Evolutionary conservation across 2,797 vertebrate genomes (phyloP).

Genomic region (Meda fulgida): DNA sequence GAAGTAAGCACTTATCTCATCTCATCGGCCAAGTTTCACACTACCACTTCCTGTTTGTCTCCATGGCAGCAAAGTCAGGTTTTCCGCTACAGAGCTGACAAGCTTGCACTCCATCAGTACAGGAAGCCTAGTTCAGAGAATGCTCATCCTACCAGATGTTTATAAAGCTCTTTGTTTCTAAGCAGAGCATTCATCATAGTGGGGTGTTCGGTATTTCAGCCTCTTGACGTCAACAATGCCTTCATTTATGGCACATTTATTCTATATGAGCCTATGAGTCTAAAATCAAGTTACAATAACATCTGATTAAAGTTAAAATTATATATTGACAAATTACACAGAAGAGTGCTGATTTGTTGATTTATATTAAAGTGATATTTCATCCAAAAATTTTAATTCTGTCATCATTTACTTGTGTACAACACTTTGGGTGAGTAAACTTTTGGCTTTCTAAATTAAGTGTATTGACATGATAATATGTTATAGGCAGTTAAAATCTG

Average conservation of each 20-base stretch:
- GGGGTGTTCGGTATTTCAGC: conserved; percentile 38
- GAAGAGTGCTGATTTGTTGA: neutral
- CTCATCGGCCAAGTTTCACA: conserved; percentile 72
- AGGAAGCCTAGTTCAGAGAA: conserved; percentile 63
- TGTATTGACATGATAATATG: neutral
- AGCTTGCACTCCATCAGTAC: conserved; percentile 51
- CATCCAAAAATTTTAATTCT: neutral
- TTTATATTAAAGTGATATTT: neutral
- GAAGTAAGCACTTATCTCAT: conserved; percentile 64
- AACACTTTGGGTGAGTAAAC: neutral
- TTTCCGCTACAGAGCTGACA: conserved; percentile 55
- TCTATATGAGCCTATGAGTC: neutral
- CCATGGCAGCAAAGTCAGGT: conserved; percentile 72
- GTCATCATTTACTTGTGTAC: neutral
- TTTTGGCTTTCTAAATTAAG: neutral
- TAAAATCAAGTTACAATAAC: neutral
- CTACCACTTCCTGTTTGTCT: conserved; percentile 80
- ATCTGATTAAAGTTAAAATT: neutral
- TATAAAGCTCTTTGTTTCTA: conserved; percentile 33
- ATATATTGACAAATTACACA: neutral
- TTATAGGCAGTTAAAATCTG: neutral
- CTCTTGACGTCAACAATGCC: conserved; percentile 23
- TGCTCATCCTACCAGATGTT: conserved; percentile 59
- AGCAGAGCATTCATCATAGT: conserved; percentile 33
- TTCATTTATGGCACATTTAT: conserved; percentile 16